Percentiles rank a stretch among this genome's conserved stretches.
Conservation (phyloP, 1,140 invertebrate genomes). For the Paraescarpia echinospica region DNA sequence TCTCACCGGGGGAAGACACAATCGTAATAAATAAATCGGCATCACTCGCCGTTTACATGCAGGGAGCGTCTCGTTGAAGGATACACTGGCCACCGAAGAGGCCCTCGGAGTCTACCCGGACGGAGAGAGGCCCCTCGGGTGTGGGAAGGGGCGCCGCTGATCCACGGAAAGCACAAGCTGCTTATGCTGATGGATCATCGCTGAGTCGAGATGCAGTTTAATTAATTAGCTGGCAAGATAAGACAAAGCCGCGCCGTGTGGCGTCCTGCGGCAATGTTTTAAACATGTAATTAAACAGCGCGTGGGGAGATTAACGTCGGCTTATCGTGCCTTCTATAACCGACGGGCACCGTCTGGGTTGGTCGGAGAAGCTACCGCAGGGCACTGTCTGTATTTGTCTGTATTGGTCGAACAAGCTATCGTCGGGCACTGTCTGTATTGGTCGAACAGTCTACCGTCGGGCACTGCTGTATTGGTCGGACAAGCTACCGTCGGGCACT, state of each 20-base stretch:
- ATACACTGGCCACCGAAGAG: background rate
- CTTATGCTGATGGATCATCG: background rate
- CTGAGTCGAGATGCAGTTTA: background rate
- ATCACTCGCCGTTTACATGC: background rate
- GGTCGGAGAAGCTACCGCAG: no score
- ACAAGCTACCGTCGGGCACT: no score
- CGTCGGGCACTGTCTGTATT: no score
- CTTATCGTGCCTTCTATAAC: background rate
- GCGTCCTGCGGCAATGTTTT: background rate
- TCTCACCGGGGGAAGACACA: background rate
- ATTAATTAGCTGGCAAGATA: background rate
- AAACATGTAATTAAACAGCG: conserved; percentile 6
- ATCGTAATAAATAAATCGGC: background rate
- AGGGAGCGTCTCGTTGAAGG: background rate
- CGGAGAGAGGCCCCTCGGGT: background rate
- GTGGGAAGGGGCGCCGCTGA: background rate
- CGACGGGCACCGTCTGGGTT: no score
- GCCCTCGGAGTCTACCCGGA: background rate
- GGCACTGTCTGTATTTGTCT: no score
- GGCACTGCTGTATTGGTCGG: no score
- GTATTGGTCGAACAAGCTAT: no score
- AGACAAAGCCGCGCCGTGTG: background rate
- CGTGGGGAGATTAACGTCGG: background rate
- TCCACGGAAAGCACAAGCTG: background rate
- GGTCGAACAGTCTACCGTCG: no score